Base-by-base conservation (phyloP, 2,797 vertebrate species). In the Scolopax rusticola region DNA sequence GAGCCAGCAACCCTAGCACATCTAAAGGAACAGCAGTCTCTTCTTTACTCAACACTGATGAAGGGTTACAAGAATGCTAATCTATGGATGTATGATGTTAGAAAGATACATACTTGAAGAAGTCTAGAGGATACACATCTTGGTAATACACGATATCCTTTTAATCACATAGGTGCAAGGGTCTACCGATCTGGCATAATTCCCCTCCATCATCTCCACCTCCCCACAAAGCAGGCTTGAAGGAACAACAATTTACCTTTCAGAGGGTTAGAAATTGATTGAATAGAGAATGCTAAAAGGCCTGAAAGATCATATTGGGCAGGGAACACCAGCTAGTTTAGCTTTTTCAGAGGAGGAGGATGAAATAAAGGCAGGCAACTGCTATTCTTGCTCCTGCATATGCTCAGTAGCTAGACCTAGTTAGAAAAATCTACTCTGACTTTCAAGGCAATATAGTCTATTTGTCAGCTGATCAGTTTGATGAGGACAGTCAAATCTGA, bases 361-460 rank as follows among this genome's bases (percentile, higher is more conserved):
- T 95, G 91, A 95, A 95, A 92, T 95, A 91, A 95, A 97, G 92
- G 64, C 89, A 89, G 45, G 75, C 92, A 95, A 95, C 79, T 96
- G 82, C 93, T 97, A 96, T 96, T 97, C 96, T 97, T 89, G 89
- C 93, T 96, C 95, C 71, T 59, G 53, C 95, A 94, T 96, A 97
- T 97, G 95, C 93, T 97, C 92, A 83, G 84, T 75, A 95, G 91
- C 57, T 96, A 96, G 96, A 97, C 92, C 92, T 95, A 96, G 87
- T 96, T 97, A 96, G 94, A 96, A 96, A 97, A 94, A 95, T 85
- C 88, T 79, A 84, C 93, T 90, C 83, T 96, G 94, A 96, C 41
- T 7, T 95, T 97, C 74, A 74, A 95, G 77, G 91, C 88, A 95
- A 94, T 93, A 91, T 57, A 86, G 84, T 85, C 57, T 88, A 93